Conservation (phyloP, 2,113 vertebrate genomes). For the Aplodontia rufa region DNA sequence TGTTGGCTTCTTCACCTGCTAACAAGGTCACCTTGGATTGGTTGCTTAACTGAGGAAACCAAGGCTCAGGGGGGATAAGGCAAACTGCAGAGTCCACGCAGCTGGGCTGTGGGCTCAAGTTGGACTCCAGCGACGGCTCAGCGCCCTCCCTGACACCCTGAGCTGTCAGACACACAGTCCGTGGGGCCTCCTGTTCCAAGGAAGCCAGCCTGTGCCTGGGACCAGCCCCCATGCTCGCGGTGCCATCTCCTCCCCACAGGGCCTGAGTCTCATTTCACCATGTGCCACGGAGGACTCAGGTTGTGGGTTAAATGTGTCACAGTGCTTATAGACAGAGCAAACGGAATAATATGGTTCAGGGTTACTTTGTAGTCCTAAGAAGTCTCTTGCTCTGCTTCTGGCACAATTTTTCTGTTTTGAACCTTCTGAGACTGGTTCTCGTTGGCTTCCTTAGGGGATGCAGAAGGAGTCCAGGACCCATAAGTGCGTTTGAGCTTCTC, state of each 20-base stretch:
- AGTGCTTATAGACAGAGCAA: not conserved
- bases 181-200: not conserved
- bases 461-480: not conserved
- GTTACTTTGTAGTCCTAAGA: not conserved
- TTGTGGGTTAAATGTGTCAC: not conserved
- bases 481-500: not conserved
- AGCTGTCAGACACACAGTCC: not conserved
- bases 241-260: not conserved
- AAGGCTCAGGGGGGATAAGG: not conserved
- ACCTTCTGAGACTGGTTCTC: not conserved
- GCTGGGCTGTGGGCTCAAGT: not conserved
- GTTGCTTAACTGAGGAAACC: not conserved
- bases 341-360: not conserved
- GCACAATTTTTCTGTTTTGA: not conserved
- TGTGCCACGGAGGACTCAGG: not conserved
- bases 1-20: not conserved
- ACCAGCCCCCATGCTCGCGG: not conserved
- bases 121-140: rapidly evolving
- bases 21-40: not conserved
- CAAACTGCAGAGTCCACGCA: not conserved
- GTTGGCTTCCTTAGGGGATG: not conserved
- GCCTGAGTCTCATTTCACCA: not conserved
- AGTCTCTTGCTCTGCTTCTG: not conserved
- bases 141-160: too few species aligned
- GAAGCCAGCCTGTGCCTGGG: not conserved